phyloP scores from a whole-genome alignment of 2,797 vertebrate genomes.

The Hypotaenidia philippensis region DNA sequence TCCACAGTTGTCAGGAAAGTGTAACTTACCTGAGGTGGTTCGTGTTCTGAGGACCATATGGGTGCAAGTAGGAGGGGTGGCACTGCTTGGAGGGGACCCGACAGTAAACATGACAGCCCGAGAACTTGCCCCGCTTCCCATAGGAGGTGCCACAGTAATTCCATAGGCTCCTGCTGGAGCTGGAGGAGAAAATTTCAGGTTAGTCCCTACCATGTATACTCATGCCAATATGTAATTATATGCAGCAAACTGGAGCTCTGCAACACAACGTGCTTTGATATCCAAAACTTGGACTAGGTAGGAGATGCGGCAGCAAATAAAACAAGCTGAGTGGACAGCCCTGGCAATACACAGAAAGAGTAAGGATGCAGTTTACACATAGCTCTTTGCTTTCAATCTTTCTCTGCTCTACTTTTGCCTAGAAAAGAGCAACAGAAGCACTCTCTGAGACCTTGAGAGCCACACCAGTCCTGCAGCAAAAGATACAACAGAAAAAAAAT shows the following conservation, averaged over 20 bases:
- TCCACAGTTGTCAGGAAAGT: background rate
- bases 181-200: conserved; percentile 50
- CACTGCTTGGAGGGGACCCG: conserved; percentile 93
- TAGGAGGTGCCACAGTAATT: conserved; percentile 68
- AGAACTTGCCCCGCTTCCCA: conserved; percentile 78
- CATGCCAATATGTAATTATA: background rate
- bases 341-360: background rate
- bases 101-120: conserved; percentile 95
- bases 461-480: background rate
- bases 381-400: background rate
- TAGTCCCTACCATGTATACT: background rate
- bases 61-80: conserved; percentile 90
- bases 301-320: background rate
- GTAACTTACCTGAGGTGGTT: conserved; percentile 94
- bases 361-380: background rate
- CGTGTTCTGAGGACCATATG: conserved; percentile 90
- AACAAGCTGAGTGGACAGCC: background rate
- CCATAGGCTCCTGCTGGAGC: conserved; percentile 88
- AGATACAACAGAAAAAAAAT: background rate
- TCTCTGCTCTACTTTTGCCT: background rate
- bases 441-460: background rate
- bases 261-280: background rate
- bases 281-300: background rate
- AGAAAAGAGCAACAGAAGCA: background rate
- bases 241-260: background rate